These are phyloP conservation scores for Carassius auratus DNA, from an alignment of 2,113 vertebrate species.

Conservation along the genomic window DNA sequence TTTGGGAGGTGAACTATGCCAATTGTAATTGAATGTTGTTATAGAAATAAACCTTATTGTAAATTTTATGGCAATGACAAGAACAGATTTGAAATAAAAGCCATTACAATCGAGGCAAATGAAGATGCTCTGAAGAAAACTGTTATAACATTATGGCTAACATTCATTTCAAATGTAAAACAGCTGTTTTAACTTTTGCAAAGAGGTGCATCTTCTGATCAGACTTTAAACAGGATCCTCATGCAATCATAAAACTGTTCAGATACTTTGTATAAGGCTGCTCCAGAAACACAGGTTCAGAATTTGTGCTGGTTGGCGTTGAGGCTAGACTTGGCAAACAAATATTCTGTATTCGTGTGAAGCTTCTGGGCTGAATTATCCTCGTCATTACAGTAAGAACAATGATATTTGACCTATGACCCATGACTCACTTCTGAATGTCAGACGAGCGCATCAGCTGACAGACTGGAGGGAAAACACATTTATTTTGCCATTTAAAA, in stretches of 20 bases:
- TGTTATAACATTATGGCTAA: background rate
- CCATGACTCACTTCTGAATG: slow-evolving; percentile 16
- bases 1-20: background rate
- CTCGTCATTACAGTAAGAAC: slow-evolving; percentile 15
- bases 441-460: background rate
- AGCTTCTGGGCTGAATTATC: slow-evolving; percentile 11
- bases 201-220: background rate
- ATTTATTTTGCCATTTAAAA: background rate
- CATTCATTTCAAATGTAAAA: background rate
- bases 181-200: background rate
- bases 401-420: slow-evolving; percentile 18
- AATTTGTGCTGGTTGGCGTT: background rate
- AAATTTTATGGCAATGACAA: background rate
- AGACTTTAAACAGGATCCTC: background rate
- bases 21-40: background rate
- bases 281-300: background rate
- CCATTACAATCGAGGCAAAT: background rate
- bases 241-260: background rate
- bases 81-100: background rate
- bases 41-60: background rate
- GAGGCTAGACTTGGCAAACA: background rate
- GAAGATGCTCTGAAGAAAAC: background rate
- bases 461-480: background rate
- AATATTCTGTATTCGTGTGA: background rate
- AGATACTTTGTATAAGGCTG: background rate